Base-by-base conservation (phyloP, 2,888 invertebrate species). In the Meta bourneti region DNA sequence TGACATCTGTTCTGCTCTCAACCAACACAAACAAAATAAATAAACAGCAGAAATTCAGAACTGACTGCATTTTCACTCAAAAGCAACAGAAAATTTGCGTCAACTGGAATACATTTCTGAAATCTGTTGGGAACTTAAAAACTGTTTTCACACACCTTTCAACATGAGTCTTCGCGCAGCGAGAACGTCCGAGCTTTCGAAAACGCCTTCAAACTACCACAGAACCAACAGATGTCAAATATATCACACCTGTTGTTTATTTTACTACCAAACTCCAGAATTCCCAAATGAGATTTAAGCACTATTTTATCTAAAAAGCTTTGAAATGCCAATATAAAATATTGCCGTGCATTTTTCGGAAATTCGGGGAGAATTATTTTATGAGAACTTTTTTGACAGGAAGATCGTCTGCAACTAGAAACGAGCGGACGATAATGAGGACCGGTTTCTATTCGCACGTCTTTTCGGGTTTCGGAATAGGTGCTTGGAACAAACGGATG, bases 171-270 rank as follows among this genome's bases (percentile, higher is more conserved):
- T 34, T 34, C 34, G 34, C 34, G 4, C 34, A 34, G 4, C 34
- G 34, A 34, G 34, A 34, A 34, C 1, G 4, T 34, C 34, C 34
- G 34, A 34, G 34, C 34, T 34, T 34, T 34, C 34, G 34, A 51
- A 11, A 19, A 34, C 86, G 86, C 86, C 85, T 86, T 82, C 90
- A 86, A 82, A 48, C 34, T n/a, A 77, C 77, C 49, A 48, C 52
- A 52, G 82, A 91, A 87, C 83, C 78, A 49, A 51, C 81, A 70
- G 70, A 71, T 72, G 82, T 77, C 82, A 87, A 87, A 20, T 13
- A n/a, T 72, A 75, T 82, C 86, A 91, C 91, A 91, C 87, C 91
- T 91, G 91, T 83, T 87, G 71, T 51, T 78, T 54, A 54, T 72
- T 87, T 82, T 61, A 6, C 6, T 19, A 61, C 9, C 20, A 75